Conservation (phyloP, 2,113 vertebrate genomes). For the Fregetta grallaria region DNA sequence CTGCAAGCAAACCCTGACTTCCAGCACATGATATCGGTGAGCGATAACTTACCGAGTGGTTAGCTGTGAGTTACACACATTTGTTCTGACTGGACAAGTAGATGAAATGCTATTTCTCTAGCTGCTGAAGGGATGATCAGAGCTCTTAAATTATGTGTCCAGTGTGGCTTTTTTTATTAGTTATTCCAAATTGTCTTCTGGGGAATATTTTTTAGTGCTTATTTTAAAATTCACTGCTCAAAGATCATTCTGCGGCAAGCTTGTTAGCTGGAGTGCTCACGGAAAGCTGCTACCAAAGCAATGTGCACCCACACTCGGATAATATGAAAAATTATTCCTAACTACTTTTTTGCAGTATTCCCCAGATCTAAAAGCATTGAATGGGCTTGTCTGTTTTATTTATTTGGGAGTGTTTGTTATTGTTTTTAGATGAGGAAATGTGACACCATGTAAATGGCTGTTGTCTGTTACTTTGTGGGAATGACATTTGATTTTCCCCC, state of each 20-base stretch:
- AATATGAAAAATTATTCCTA: background rate
- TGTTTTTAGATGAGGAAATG: background rate
- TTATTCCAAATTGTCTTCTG: background rate
- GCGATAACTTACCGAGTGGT: rapidly evolving
- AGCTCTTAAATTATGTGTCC: background rate
- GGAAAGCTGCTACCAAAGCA: background rate
- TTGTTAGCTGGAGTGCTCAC: background rate
- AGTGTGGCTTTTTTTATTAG: background rate
- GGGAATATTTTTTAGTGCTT: background rate
- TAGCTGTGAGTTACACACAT: background rate
- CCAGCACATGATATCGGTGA: background rate
- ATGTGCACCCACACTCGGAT: rapidly evolving
- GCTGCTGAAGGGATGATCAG: background rate
- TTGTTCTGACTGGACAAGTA: background rate
- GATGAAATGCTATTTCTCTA: background rate
- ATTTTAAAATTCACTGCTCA: background rate
- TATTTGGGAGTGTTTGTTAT: background rate
- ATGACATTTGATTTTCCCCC: background rate
- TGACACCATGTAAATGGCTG: background rate
- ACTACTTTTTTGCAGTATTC: background rate
- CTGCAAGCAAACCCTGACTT: background rate
- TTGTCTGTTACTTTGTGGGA: background rate
- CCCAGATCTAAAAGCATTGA: background rate
- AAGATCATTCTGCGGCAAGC: background rate
- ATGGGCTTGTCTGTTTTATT: background rate